Evolutionary conservation across 2,888 invertebrate genomes (phyloP), one percentile per base, ranked within the genome.

Genomic region (Stenoptilia bipunctidactyla): DNA sequence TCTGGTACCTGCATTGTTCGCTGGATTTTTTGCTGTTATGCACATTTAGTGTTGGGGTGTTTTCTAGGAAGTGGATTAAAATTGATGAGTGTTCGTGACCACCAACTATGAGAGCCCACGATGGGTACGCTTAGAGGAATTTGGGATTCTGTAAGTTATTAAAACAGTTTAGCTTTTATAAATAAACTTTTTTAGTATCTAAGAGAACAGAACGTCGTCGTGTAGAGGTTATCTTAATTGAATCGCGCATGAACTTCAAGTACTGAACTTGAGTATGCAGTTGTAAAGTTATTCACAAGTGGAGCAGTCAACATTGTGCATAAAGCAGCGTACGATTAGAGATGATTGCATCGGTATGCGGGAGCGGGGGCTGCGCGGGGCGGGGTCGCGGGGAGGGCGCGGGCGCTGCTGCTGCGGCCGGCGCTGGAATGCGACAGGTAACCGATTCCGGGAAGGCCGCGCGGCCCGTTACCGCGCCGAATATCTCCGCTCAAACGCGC

Each of bases 401-500:
- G 52, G 55, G 54, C 50, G 62, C 61, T 56, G 58, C 65, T 67
- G 56, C 76, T 55, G 58, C 65, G 67, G 56, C 76, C 73, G 72
- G 66, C 72, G 62, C 53, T 66, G 79, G 82, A 82, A 82, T 82
- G 82, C 79, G 72, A 79, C 82, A 83, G 82, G 82, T 83, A 83
- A 77, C 79, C 79, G 71, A 75, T 83, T 82, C 82, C 80, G 69
- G 77, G 82, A 82, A 83, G 80, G 80, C 20, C 20, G 20, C 20
- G 20, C 20, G 20, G 76, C 70, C 82, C 82, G 82, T 82, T 82
- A 82, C 80, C 70, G 80, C 75, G 80, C 80, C 82, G 80, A 82
- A 82, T 79, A 80, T 80, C 80, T 79, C 66, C 76, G 72, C 73
- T 79, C 80, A 80, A 80, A 80, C 75, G 80, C 69, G 77, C 80